Evolutionary conservation across 2,888 invertebrate genomes (phyloP).

Genomic region (Cephus rjabovi): DNA sequence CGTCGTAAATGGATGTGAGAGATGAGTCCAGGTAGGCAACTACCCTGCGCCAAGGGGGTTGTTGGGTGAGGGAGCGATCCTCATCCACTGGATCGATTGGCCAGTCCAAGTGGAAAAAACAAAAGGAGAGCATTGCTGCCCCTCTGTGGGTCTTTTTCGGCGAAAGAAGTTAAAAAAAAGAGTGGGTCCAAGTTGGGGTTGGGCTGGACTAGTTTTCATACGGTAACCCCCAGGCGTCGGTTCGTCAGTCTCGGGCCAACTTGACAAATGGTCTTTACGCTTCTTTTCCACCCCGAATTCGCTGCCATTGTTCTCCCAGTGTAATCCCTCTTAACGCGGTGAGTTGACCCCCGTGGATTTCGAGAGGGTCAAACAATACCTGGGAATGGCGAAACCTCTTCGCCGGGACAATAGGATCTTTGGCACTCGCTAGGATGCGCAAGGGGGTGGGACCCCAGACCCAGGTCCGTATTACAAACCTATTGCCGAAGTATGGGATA

Average conservation of each 20-base stretch:
- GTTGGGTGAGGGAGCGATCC: too few species aligned
- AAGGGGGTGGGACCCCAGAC: constrained; percentile 13
- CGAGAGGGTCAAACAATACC: constrained; percentile 42
- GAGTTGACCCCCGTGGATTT: constrained; percentile 16
- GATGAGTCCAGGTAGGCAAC: too few species aligned
- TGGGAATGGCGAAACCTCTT: constrained; percentile 32
- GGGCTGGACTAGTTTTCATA: neutral
- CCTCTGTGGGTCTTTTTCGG: neutral
- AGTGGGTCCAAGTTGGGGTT: neutral
- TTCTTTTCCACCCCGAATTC: constrained; percentile 29
- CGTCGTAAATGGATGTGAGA: neutral
- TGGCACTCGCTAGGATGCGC: constrained; percentile 18
- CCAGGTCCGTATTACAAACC: constrained; percentile 40
- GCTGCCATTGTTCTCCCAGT: constrained; percentile 34
- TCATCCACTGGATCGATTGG: neutral
- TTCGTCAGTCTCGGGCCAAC: neutral
- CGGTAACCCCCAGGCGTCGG: neutral
- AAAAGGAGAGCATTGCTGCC: neutral
- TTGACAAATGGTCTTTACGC: constrained; percentile 8
- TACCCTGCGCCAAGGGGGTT: too few species aligned
- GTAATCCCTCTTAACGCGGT: constrained; percentile 36
- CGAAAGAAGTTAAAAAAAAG: neutral
- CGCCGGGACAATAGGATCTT: constrained; percentile 43
- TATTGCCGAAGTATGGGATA: constrained; percentile 34
- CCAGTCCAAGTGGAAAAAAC: neutral